phyloP scores from a whole-genome alignment of 2,113 vertebrate species.

The Melospiza melodia region DNA sequence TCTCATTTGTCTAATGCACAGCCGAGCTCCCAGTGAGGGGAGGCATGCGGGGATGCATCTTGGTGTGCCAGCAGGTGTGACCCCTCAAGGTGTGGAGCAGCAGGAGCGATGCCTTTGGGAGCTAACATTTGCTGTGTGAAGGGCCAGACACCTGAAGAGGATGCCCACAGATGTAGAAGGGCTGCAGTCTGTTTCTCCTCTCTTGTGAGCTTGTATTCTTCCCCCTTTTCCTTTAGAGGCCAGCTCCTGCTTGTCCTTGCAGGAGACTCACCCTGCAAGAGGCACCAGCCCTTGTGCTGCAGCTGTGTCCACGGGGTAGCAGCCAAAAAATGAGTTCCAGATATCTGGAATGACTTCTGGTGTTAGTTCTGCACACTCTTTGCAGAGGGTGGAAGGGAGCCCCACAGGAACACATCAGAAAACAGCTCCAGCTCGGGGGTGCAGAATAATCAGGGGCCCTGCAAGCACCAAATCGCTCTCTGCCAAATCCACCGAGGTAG shows the following conservation, averaged over 20 bases:
- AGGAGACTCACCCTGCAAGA: background rate
- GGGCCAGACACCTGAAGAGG: background rate
- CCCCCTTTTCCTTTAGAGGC: background rate
- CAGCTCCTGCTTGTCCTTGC: background rate
- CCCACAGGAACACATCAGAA: background rate
- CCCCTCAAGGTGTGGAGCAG: background rate
- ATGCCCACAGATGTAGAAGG: background rate
- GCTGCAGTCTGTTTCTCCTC: background rate
- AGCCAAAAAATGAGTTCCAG: background rate
- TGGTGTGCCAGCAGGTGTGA: background rate
- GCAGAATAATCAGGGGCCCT: background rate
- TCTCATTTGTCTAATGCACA: background rate
- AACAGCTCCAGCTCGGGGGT: background rate
- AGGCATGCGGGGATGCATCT: accelerated
- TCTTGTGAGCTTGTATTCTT: background rate
- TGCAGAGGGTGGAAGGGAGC: background rate
- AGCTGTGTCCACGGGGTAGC: background rate
- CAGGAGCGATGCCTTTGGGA: background rate
- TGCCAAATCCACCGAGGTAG: too few species aligned
- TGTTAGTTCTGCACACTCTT: background rate
- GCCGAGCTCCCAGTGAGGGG: background rate
- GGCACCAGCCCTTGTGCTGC: background rate
- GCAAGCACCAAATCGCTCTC: background rate
- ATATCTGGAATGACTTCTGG: background rate
- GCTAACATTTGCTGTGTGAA: background rate